Conservation (phyloP, 2,888 invertebrate genomes). For the Oligia strigilis region DNA sequence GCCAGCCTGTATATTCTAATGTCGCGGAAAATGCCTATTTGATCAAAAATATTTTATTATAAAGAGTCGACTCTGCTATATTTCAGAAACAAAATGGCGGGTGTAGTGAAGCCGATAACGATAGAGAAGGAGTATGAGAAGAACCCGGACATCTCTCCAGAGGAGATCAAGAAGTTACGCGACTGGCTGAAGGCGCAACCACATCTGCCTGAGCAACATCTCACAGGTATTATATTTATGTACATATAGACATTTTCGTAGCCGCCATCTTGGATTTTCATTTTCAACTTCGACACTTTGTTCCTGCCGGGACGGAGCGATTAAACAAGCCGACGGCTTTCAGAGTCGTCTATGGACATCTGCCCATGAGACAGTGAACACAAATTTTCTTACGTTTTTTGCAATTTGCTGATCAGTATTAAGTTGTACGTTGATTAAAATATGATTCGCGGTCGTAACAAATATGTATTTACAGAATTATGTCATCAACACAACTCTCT, state of each 20-base stretch:
- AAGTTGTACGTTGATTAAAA: too few relatives aligned
- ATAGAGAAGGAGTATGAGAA: conserved; percentile 91
- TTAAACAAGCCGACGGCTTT: background rate
- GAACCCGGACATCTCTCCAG: conserved; percentile 91
- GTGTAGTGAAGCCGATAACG: conserved; percentile 73
- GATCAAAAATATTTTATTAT: background rate
- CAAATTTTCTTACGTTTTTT: too few relatives aligned
- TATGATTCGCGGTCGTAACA: too few relatives aligned
- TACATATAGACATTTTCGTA: too few relatives aligned
- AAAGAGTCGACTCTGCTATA: background rate
- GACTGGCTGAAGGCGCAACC: conserved; percentile 93
- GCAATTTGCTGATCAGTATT: too few relatives aligned
- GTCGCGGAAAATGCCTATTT: background rate
- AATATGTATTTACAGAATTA: too few relatives aligned
- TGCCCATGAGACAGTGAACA: background rate
- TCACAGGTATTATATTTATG: conserved; percentile 70
- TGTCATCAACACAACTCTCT: too few relatives aligned
- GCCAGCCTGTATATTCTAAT: too few relatives aligned
- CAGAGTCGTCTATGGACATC: background rate
- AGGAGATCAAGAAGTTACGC: conserved; percentile 91
- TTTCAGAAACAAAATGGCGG: conserved; percentile 56
- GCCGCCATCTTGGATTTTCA: too few relatives aligned
- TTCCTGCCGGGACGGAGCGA: too few relatives aligned
- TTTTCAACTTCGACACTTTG: too few relatives aligned
- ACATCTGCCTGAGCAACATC: conserved; percentile 91